A percentile compares a stretch with the other conserved stretches of the same genome.
These are phyloP conservation scores for Tetramorium alpestre DNA, from an alignment of 1,140 invertebrate species.

Conservation along the genomic window DNA sequence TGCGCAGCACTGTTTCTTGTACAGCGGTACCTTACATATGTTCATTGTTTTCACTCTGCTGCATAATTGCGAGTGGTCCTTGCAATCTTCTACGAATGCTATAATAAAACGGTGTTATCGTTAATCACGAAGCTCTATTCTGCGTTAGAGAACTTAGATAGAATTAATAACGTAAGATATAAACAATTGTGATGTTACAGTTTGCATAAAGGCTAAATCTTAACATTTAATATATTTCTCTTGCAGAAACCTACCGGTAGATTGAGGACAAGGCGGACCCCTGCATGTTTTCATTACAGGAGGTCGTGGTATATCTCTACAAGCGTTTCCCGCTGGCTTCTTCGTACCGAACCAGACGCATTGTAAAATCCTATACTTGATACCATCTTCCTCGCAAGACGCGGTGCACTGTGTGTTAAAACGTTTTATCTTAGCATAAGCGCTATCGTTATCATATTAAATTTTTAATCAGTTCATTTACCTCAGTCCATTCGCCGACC, in stretches of 20 bases:
- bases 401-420: slow-evolving; percentile 90
- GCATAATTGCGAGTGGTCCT: slow-evolving; percentile 92
- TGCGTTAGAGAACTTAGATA: not conserved
- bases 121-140: slow-evolving; percentile 50
- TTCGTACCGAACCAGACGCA: slow-evolving; percentile 95
- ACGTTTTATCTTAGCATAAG: not conserved
- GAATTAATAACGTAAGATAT: slow-evolving; percentile 4
- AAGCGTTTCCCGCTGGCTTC: slow-evolving; percentile 93
- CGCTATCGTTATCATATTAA: not conserved
- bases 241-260: slow-evolving; percentile 77
- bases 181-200: not conserved
- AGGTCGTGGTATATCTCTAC: slow-evolving; percentile 90
- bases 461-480: slow-evolving; percentile 78
- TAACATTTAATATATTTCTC: slow-evolving; percentile 5
- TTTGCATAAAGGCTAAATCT: not conserved
- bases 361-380: slow-evolving; percentile 93
- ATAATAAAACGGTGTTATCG: slow-evolving; percentile 1
- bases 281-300: slow-evolving; percentile 92
- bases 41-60: slow-evolving; percentile 93
- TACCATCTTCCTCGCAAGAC: slow-evolving; percentile 90
- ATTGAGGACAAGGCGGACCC: slow-evolving; percentile 87
- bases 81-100: slow-evolving; percentile 89
- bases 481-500: slow-evolving; percentile 95
- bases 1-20: slow-evolving; percentile 93
- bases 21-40: slow-evolving; percentile 92